Evolutionary conservation across 2,888 invertebrate species (phyloP), one percentile per base, ranked within the genome.

Genomic region (Lottia scabra): DNA sequence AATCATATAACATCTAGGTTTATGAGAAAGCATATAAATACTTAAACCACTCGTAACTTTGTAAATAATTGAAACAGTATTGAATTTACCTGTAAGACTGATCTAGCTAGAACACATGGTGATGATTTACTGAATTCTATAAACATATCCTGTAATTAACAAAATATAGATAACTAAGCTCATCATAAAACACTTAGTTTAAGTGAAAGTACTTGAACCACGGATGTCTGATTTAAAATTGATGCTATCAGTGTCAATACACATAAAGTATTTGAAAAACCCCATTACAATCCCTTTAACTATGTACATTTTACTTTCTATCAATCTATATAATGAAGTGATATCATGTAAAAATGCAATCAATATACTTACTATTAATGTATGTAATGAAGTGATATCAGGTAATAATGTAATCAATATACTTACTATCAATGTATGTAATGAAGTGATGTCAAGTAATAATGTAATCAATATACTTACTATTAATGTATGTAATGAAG

Each of bases 71-170:
- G 65, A 23, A 23, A 16, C n/a, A 10, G n/a, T 23, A 68, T 3
- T 30, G 12, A 45, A 63, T 63, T 63, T 76, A 89, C 89, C 85
- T 90, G 97, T 5, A 98, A 91, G 56, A 97, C 93, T 65, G 97
- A 97, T 70, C 98, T 93, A 0, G 97, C 97, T 12, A 98, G 92
- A 73, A 98, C 95, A 90, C 98, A 98, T 1, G 97, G 96, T 75
- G 93, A 92, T 84, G 94, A 93, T 65, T 94, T 93, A 85, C 97
- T 97, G 90, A 97, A 97, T 85, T 97, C 96, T 89, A 95, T 93
- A 90, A 98, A 96, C 90, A 97, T 96, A 87, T 98, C 96, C 95
- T 90, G 81, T 48, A 84, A 81, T 76, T 71, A 67, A 74, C 38
- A 65, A 19, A 16, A 5, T 5, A 30, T 30, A 5, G 38, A 30